Evolutionary conservation across 2,113 vertebrate species (phyloP).

Genomic region (Mormyrus lacerda): DNA sequence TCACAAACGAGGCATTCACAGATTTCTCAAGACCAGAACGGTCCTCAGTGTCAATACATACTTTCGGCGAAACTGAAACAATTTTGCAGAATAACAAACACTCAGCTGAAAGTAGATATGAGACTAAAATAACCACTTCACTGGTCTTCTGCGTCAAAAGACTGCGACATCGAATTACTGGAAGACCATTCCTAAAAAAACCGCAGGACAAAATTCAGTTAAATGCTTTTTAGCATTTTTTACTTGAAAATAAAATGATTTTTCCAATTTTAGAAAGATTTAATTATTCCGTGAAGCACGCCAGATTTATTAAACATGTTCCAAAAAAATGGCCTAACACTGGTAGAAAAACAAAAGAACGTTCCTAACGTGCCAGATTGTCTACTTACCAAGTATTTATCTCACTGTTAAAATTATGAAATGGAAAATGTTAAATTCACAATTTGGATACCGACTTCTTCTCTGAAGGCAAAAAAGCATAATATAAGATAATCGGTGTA

Average conservation of each 20-base stretch:
- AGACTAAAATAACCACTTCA: not conserved
- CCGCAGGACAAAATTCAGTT: not conserved
- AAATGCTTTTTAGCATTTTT: not conserved
- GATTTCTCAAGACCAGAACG: not conserved
- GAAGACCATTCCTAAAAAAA: not conserved
- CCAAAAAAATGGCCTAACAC: not conserved
- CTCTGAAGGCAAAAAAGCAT: not conserved
- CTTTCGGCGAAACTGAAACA: not conserved
- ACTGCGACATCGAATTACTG: not conserved
- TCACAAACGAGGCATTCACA: not conserved
- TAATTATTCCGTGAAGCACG: not conserved
- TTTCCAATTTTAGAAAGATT: not conserved
- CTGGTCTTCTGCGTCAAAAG: not conserved
- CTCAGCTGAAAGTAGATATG: not conserved
- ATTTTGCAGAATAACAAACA: not conserved
- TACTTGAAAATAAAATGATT: not conserved
- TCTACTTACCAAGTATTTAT: not conserved
- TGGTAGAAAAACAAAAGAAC: not conserved
- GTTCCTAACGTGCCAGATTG: not conserved
- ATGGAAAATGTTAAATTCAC: not conserved
- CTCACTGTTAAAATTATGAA: not conserved
- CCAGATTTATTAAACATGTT: not conserved
- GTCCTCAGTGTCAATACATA: not conserved
- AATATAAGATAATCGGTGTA: not conserved
- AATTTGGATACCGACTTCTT: not conserved